Base-by-base conservation (phyloP, 1,140 invertebrate species). In the Danaus plexippus region DNA sequence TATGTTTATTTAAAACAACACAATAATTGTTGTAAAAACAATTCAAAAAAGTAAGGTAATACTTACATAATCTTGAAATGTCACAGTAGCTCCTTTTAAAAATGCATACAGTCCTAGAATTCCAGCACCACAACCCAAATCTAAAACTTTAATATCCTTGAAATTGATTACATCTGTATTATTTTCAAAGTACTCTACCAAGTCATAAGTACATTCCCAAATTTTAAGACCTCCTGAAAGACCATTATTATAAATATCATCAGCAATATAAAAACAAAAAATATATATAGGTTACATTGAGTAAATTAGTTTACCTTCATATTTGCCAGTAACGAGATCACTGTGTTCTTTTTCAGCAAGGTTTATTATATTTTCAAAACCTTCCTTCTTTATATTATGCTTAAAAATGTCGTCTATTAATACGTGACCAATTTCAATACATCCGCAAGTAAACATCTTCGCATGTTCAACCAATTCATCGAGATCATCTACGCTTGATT, bases 11-110 rank as follows among this genome's bases (percentile, higher is more conserved):
- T 67, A 43, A 54, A 40, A 43, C 13, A 40, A 49, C 5, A 32
- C 22, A 32, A 32, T 32, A 32, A 7, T 32, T 32, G 7, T 6
- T 32, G 7, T 32, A 32, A 32, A n/a, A 5, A 32, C 22, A 32
- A 4, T 32, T 32, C 5, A 32, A 32, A 2, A 32, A 32, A 32
- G 22, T 32, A 32, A 32, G 22, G 7, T 32, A 32, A 47, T 64
- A 89, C 92, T 89, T 89, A 97, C 95, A 90, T 96, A 98, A 89
- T 98, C 96, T 87, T 97, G 96, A 87, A 97, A 97, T 75, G 94
- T 90, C 18, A 96, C 94, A 15, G 48, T 54, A 3, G 94, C 91
- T 52, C 91, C 92, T 70, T 89, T 88, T 10, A 90, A 73, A 50
- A 93, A 85, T 43, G 92, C 88, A 73, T 92, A 88, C 40, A 97